phyloP scores from a whole-genome alignment of 1,140 invertebrate species.

The Holotrichia oblita region DNA sequence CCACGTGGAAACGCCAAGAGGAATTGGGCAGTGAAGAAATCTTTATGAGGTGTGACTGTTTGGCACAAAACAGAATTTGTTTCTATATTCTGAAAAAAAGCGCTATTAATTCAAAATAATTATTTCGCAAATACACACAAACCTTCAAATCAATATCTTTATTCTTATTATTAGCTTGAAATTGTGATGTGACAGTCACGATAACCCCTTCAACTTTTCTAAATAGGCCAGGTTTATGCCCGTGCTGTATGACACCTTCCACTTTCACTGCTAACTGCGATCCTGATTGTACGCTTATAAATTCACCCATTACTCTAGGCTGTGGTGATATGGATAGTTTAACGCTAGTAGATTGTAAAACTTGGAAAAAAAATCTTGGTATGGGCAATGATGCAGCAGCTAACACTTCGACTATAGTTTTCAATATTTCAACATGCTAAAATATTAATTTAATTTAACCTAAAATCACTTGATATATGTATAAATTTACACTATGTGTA shows the following conservation, averaged over 20 bases:
- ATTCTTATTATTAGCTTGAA: slow-evolving; percentile 60
- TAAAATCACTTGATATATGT: neutral
- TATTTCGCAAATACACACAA: neutral
- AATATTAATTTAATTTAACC: neutral
- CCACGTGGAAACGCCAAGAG: slow-evolving; percentile 68
- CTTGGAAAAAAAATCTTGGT: slow-evolving; percentile 90
- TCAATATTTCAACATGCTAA: slow-evolving; percentile 78
- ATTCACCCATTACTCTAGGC: slow-evolving; percentile 78
- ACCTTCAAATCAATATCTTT: slow-evolving; percentile 57
- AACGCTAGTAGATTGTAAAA: slow-evolving; percentile 82
- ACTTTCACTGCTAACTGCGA: slow-evolving; percentile 86
- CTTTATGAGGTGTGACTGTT: slow-evolving; percentile 78
- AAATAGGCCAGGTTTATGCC: slow-evolving; percentile 71
- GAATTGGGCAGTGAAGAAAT: slow-evolving; percentile 85
- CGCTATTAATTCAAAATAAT: neutral
- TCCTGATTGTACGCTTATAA: slow-evolving; percentile 77
- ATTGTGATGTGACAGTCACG: slow-evolving; percentile 74
- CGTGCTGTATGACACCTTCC: slow-evolving; percentile 86
- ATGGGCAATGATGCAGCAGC: slow-evolving; percentile 74
- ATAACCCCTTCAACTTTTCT: slow-evolving; percentile 75
- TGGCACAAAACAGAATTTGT: slow-evolving; percentile 61
- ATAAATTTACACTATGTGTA: slow-evolving; percentile 60
- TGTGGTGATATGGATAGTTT: slow-evolving; percentile 87
- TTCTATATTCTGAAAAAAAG: slow-evolving; percentile 52
- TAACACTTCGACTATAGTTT: slow-evolving; percentile 73